phyloP scores from a whole-genome alignment of 2,888 invertebrate genomes.

The Xanthostigma xanthostigma region DNA sequence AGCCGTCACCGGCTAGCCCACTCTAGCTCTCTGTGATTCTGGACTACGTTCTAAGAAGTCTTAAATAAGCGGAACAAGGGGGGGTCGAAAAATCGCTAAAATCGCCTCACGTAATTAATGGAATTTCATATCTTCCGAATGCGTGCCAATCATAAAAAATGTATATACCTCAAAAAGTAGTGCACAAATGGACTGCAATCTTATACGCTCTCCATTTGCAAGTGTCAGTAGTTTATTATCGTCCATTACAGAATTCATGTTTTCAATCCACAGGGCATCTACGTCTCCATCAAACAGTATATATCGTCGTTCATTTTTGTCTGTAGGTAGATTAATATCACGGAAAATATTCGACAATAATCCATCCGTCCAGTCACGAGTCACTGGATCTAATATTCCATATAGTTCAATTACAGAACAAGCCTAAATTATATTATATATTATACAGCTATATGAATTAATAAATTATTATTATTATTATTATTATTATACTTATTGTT shows the following conservation, averaged over 20 bases:
- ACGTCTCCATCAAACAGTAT: slow-evolving; percentile 89
- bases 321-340: slow-evolving; percentile 70
- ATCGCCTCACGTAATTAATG: too few species aligned
- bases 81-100: too few species aligned
- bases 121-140: too few species aligned
- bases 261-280: slow-evolving; percentile 90
- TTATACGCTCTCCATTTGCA: slow-evolving; percentile 80
- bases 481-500: too few species aligned
- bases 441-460: too few species aligned
- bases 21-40: too few species aligned
- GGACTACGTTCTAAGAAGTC: too few species aligned
- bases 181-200: slow-evolving; percentile 65
- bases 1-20: too few species aligned
- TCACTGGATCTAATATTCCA: slow-evolving; percentile 70
- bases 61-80: too few species aligned
- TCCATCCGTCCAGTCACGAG: slow-evolving; percentile 89
- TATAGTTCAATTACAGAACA: slow-evolving; percentile 81
- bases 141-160: background rate
- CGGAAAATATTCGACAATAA: slow-evolving; percentile 81
- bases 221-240: slow-evolving; percentile 81
- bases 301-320: slow-evolving; percentile 60
- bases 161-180: slow-evolving; percentile 63
- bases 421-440: slow-evolving; percentile 38
- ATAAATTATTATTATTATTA: too few species aligned
- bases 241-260: slow-evolving; percentile 96